Percentiles rank a stretch among this genome's conserved stretches.
Evolutionary conservation across 2,113 vertebrate species (phyloP).

Genomic region (Eptesicus fuscus): DNA sequence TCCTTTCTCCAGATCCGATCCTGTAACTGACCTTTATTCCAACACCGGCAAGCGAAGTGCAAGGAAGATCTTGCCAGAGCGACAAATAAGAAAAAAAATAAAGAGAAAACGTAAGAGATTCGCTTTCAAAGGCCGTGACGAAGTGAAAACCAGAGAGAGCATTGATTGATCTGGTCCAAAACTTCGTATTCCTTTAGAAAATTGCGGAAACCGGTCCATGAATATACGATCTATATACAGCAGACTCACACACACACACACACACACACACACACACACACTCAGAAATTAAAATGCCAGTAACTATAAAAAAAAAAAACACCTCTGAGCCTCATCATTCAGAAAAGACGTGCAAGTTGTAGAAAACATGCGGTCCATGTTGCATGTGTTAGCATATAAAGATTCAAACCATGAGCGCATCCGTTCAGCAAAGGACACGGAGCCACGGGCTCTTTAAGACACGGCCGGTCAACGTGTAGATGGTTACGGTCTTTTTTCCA

Average conservation of each 20-base stretch:
- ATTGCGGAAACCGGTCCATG: not conserved
- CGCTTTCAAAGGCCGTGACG: not conserved
- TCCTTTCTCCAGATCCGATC: not conserved
- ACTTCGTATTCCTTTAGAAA: not conserved
- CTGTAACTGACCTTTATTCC: not conserved
- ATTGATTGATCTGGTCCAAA: not conserved
- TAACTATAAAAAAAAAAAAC: not conserved
- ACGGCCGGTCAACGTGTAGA: accelerated
- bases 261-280: no score
- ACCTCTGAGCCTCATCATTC: not conserved
- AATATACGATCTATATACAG: not conserved
- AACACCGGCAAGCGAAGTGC: not conserved
- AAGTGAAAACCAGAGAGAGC: not conserved
- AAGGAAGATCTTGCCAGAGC: not conserved
- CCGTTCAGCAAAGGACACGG: no score
- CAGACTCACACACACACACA: not conserved
- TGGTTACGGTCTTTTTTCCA: not conserved
- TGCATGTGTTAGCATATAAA: not conserved
- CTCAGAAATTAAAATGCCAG: not conserved
- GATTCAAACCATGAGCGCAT: not conserved
- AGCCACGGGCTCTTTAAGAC: not conserved
- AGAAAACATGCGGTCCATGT: not conserved
- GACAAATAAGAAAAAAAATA: not conserved
- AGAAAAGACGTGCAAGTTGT: not conserved
- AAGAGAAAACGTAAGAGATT: not conserved